Evolutionary conservation across 2,888 invertebrate genomes (phyloP), one percentile per base, ranked within the genome.

Genomic region (Nemurella pictetii): DNA sequence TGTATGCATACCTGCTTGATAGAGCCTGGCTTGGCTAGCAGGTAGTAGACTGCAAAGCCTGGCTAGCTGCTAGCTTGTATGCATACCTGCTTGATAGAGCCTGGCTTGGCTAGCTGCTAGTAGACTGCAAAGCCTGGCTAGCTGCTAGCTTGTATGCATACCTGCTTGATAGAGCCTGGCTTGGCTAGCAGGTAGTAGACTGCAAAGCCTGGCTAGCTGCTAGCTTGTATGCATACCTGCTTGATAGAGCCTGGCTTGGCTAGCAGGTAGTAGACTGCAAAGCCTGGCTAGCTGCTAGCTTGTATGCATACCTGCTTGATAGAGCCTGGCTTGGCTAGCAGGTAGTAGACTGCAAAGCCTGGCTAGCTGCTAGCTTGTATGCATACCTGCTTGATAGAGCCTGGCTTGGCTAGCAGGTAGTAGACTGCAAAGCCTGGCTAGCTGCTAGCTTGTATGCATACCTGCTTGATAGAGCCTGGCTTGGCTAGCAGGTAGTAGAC

Each of bases 81-180:
- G 87, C 89, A 89, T 88, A 93, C 93, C 91, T 93, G 91, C 86
- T 90, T 89, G 26, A 93, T 88, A 0, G 92, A 90, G 86, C 92
- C 93, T 0, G 92, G 91, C 75, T 91, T 90, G 0, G 90, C 89
- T 27, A 92, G 87, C 0, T 94, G 88, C 87, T 93, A 94, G 88
- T 93, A 94, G 85, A 94, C 87, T 1, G 93, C 93, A 87, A 94
- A 94, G 20, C 89, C 90, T 9, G 94, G 94, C 86, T n/a, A n/a
- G n/a, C n/a, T n/a, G n/a, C n/a, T n/a, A n/a, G n/a, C n/a, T n/a
- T n/a, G n/a, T n/a, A n/a, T n/a, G n/a, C n/a, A n/a, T n/a, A n/a
- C n/a, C n/a, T n/a, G 5, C 35, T 35, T 4, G 35, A 35, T 35
- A 35, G 35, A 35, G 35, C 35, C 4, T 35, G 12, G 35, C 35